These are phyloP conservation scores for Lophura swinhoii DNA, from an alignment of 2,797 vertebrate species.

Conservation along the genomic window DNA sequence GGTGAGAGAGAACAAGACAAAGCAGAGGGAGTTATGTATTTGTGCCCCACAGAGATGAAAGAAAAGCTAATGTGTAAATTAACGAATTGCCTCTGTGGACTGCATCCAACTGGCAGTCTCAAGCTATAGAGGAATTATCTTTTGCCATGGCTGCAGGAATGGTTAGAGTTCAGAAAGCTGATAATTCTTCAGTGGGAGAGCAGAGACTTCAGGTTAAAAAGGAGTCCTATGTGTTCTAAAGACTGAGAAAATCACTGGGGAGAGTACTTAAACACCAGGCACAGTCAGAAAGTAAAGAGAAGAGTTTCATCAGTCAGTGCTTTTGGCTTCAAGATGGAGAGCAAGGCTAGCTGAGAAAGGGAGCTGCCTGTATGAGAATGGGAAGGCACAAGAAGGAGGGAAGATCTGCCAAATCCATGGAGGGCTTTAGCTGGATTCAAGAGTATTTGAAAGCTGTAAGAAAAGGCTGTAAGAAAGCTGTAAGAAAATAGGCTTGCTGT, in stretches of 20 bases:
- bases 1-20: background rate
- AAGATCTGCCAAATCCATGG: background rate
- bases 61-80: background rate
- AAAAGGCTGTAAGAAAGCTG: background rate
- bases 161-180: background rate
- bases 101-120: background rate
- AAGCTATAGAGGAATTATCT: background rate
- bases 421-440: background rate
- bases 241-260: background rate
- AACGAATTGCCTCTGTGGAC: background rate
- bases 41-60: background rate
- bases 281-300: background rate
- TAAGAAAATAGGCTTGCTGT: background rate
- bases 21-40: background rate
- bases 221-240: background rate
- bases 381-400: background rate
- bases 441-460: background rate
- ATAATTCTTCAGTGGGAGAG: background rate
- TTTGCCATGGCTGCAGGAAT: background rate
- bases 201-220: background rate
- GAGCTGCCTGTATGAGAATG: background rate
- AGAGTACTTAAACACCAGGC: background rate
- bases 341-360: background rate
- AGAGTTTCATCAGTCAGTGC: background rate
- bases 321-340: background rate